Conservation (phyloP, 2,888 invertebrate genomes). For the Eupithecia tripunctaria region DNA sequence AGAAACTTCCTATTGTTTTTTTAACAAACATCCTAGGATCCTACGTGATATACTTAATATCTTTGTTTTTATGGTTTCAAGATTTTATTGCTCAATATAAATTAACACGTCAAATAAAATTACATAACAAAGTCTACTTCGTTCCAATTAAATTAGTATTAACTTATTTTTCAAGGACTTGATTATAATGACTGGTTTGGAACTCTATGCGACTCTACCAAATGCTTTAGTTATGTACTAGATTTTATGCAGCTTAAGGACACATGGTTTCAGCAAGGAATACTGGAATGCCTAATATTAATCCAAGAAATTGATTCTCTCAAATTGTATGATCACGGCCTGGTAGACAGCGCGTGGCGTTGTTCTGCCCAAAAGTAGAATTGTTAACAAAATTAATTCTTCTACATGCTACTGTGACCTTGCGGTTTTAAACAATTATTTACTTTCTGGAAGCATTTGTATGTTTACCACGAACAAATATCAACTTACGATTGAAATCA, state of each 20-base stretch:
- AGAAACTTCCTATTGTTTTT: constrained; percentile 18
- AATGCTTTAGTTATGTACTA: neutral
- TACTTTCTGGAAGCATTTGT: neutral
- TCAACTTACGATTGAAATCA: constrained; percentile 31
- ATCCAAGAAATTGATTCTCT: no score
- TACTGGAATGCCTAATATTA: neutral
- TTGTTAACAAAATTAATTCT: neutral
- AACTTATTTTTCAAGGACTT: no score
- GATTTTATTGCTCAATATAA: no score
- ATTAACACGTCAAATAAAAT: no score
- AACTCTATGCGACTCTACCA: neutral
- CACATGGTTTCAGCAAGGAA: neutral
- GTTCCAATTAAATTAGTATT: no score
- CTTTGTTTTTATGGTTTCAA: no score
- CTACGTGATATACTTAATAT: no score
- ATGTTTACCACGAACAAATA: constrained; percentile 12
- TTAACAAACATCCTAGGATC: no score
- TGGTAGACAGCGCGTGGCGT: neutral
- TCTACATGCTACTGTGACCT: neutral
- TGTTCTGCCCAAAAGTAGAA: neutral
- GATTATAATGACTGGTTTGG: neutral
- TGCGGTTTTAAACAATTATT: neutral
- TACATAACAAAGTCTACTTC: no score
- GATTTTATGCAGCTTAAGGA: neutral
- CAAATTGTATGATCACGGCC: neutral